Conservation (phyloP, 1,140 invertebrate genomes). For the Bombus haemorrhoidalis region DNA sequence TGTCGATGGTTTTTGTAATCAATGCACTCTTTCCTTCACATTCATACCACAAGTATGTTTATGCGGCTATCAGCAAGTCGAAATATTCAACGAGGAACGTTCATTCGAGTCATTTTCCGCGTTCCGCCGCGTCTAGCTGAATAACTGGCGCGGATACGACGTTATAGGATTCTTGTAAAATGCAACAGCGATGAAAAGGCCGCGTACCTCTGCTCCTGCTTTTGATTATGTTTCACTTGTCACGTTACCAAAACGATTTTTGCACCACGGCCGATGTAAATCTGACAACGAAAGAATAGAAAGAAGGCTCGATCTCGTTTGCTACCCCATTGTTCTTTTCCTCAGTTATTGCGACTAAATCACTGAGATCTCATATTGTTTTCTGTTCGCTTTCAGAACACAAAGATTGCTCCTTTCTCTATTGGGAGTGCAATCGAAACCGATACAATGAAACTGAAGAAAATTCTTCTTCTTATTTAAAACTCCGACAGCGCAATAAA, state of each 20-base stretch:
- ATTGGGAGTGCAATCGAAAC: too few species aligned
- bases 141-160: conserved; percentile 4
- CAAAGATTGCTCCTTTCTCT: too few species aligned
- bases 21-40: conserved; percentile 12
- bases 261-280: not conserved
- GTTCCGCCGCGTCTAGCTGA: not conserved
- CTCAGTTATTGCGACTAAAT: not conserved
- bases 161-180: not conserved
- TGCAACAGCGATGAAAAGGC: not conserved
- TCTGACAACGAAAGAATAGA: conserved; percentile 5
- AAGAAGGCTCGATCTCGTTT: not conserved
- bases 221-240: conserved; percentile 10
- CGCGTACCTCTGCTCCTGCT: not conserved
- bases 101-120: conserved; percentile 28
- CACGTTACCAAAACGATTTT: conserved; percentile 23
- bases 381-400: too few species aligned
- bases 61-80: not conserved
- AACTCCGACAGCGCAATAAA: too few species aligned
- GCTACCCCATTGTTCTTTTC: not conserved
- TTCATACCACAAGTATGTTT: not conserved
- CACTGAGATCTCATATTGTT: not conserved
- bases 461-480: too few species aligned
- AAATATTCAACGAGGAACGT: conserved; percentile 43
- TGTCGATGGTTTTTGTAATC: not conserved
- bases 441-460: too few species aligned